These are phyloP conservation scores for Machimus atricapillus DNA, from an alignment of 2,888 invertebrate species.

Conservation along the genomic window DNA sequence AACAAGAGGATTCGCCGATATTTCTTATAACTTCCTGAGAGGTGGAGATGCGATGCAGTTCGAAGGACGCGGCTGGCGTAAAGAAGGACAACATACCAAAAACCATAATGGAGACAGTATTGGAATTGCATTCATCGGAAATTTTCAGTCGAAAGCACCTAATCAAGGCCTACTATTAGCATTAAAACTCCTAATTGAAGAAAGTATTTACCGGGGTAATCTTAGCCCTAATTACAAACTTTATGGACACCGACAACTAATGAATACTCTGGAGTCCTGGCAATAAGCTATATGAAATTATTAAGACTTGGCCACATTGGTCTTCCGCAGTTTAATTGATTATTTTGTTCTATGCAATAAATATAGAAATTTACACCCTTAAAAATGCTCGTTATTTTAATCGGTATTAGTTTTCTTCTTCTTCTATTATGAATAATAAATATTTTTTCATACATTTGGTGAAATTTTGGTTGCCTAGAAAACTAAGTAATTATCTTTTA, in stretches of 20 bases:
- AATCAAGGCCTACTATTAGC: constrained; percentile 65
- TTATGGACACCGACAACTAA: constrained; percentile 73
- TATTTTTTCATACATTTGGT: no score
- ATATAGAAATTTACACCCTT: no score
- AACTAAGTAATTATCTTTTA: no score
- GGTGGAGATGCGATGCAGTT: constrained; percentile 59
- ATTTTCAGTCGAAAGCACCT: constrained; percentile 55
- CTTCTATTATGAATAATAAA: no score
- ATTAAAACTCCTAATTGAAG: constrained; percentile 66
- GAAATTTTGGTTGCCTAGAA: no score
- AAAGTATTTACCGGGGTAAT: constrained; percentile 68
- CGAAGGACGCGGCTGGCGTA: constrained; percentile 57
- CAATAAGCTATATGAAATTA: constrained; percentile 68
- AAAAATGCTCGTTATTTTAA: no score
- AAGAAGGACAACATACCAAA: constrained; percentile 56
- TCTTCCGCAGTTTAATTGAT: neutral
- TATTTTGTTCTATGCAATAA: neutral
- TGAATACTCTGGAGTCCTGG: constrained; percentile 75
- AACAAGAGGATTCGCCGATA: constrained; percentile 54
- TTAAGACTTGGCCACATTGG: constrained; percentile 64
- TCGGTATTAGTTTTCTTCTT: no score
- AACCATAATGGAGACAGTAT: constrained; percentile 56
- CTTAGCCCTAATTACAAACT: constrained; percentile 71
- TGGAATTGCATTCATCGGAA: constrained; percentile 57
- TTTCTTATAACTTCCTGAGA: constrained; percentile 57